Base-by-base conservation (phyloP, 2,797 vertebrate species). In the Distichodus sexfasciatus region DNA sequence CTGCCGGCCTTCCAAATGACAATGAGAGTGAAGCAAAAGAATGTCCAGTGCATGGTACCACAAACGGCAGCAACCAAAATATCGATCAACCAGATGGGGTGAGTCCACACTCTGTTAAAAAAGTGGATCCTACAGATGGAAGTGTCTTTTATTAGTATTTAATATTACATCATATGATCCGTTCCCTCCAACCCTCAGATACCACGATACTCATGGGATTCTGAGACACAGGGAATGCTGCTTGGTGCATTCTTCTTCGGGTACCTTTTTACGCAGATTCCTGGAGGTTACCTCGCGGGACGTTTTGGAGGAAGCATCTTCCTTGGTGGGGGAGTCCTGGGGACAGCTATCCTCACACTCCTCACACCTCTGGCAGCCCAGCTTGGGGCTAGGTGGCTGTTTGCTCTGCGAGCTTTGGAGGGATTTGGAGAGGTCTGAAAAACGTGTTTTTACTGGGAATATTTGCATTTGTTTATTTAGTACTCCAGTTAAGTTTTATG, bases 231-330 rank as follows among this genome's bases (percentile, higher is more conserved):
- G 84, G 93, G 94, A 43, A 82, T 92, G 80, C 77, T 96, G 69
- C 89, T 93, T 21, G 91, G 94, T 2, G 91, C 92, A 23, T 94
- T 95, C 84, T 94, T 91, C 82, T 94, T 94, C 0, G 94, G 94
- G 11, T 94, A 95, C 65, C 69, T 95, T 66, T 75, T 85, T 70
- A 95, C 92, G 0, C 92, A 95, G 86, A 88, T 93, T 28, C 91
- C 90, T 0, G 94, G 94, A 0, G 93, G 94, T 0, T 95, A 95
- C 76, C 82, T 94, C 72, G 80, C 94, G 0, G 94, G 90, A 9
- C 90, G 85, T 44, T 87, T 90, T 0, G 92, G 93, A 0, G 94
- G 94, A 0, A 92, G 72, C 0, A 3, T 82, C 0, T 89, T 94
- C 67, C 77, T 96, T n/a, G 94, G 94, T 3, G 40, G 86, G 0